A percentile compares a stretch with the other conserved stretches of the same genome.
Conservation (phyloP, 1,140 invertebrate genomes). For the Rhynchophorus ferrugineus region DNA sequence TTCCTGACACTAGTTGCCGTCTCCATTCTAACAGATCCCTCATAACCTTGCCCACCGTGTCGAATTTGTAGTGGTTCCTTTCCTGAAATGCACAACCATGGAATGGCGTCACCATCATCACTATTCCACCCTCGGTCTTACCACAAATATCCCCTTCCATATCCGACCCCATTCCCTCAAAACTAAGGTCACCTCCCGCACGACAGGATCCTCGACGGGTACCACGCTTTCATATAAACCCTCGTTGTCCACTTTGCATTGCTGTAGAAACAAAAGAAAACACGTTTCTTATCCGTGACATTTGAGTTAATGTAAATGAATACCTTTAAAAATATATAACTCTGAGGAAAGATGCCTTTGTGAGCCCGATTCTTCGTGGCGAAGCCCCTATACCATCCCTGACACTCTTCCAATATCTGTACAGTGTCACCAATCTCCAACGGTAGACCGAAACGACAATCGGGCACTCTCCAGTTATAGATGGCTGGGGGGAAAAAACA, state of each 20-base stretch:
- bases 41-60: conserved; percentile 79
- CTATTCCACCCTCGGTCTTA: no score
- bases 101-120: no score
- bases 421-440: conserved; percentile 86
- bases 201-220: conserved; percentile 78
- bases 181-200: conserved; percentile 82
- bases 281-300: not conserved
- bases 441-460: conserved; percentile 69
- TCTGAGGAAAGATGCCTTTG: conserved; percentile 79
- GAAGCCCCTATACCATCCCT: conserved; percentile 85
- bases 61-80: conserved; percentile 73
- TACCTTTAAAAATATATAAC: conserved; percentile 47
- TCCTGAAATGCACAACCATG: no score
- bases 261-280: conserved; percentile 47
- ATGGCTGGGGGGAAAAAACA: conserved; percentile 59
- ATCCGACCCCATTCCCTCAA: conserved; percentile 87
- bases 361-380: conserved; percentile 69
- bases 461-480: conserved; percentile 83
- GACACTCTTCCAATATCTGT: conserved; percentile 83
- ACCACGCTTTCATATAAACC: conserved; percentile 62
- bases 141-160: conserved; percentile 86
- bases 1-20: conserved; percentile 73
- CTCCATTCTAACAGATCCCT: conserved; percentile 78
- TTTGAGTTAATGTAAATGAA: not conserved
- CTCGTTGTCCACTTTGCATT: conserved; percentile 69